Conservation (phyloP, 2,113 vertebrate species). For the Trichechus manatus region DNA sequence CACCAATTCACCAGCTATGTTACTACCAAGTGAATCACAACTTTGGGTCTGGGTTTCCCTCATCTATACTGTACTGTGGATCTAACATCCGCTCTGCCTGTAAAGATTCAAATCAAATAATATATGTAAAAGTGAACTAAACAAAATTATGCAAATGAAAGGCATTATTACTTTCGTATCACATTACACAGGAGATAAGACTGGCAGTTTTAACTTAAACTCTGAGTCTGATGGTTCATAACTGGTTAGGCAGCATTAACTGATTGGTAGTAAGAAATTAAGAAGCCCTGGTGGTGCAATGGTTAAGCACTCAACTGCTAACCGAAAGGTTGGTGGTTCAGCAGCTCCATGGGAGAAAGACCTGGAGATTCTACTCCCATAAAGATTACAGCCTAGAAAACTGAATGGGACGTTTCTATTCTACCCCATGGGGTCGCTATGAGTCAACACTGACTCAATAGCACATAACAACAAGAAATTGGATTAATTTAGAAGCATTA, state of each 20-base stretch:
- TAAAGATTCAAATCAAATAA: constrained; percentile 3
- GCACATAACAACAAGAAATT: not conserved
- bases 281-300: too few relatives aligned
- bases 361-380: not conserved
- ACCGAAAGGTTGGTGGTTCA: too few relatives aligned
- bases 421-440: not conserved
- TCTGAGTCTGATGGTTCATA: constrained; percentile 12
- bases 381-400: not conserved
- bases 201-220: not conserved
- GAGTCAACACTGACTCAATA: not conserved
- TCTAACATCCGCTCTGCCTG: not conserved
- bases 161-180: not conserved
- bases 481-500: not conserved
- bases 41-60: not conserved
- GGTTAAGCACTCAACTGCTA: too few relatives aligned
- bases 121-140: not conserved
- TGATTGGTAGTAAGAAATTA: not conserved
- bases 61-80: not conserved
- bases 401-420: not conserved
- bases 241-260: not conserved
- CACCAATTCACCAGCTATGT: not conserved
- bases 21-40: not conserved
- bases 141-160: not conserved
- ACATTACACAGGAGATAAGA: not conserved
- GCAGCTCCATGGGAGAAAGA: not conserved